phyloP scores from a whole-genome alignment of 2,113 vertebrate species.

The Maccullochella peelii region DNA sequence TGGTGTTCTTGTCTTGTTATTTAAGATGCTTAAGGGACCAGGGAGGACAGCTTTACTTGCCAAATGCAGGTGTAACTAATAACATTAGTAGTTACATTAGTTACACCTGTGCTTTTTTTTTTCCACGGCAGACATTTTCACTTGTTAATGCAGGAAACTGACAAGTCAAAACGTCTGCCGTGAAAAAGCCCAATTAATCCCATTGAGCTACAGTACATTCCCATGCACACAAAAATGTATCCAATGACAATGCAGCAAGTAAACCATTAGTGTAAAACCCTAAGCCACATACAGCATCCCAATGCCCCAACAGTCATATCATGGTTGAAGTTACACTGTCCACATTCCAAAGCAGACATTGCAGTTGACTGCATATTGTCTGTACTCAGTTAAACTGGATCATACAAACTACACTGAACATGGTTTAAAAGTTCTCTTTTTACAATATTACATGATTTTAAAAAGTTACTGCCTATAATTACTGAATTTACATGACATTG shows the following conservation, averaged over 20 bases:
- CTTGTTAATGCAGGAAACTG: no score
- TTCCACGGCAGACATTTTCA: background rate
- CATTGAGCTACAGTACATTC: background rate
- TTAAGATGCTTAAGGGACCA: background rate
- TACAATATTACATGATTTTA: slow-evolving; percentile 1
- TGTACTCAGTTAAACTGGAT: slow-evolving; percentile 2
- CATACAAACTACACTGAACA: slow-evolving; percentile 9
- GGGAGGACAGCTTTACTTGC: background rate
- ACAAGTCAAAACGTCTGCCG: background rate
- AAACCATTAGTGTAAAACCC: background rate
- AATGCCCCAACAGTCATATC: background rate
- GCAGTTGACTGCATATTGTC: slow-evolving; percentile 1
- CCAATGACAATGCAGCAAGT: background rate
- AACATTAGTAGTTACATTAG: background rate
- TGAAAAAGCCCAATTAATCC: background rate
- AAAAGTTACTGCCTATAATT: slow-evolving; percentile 30
- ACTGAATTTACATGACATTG: background rate
- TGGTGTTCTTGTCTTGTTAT: background rate
- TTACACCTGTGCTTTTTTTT: background rate
- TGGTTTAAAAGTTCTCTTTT: background rate
- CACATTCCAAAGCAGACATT: background rate
- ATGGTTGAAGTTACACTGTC: background rate
- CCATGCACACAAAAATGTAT: slow-evolving; percentile 13
- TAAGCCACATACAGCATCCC: background rate
- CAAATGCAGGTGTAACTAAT: background rate